Conservation (phyloP, 2,113 vertebrate species). For the Tinamus guttatus region DNA sequence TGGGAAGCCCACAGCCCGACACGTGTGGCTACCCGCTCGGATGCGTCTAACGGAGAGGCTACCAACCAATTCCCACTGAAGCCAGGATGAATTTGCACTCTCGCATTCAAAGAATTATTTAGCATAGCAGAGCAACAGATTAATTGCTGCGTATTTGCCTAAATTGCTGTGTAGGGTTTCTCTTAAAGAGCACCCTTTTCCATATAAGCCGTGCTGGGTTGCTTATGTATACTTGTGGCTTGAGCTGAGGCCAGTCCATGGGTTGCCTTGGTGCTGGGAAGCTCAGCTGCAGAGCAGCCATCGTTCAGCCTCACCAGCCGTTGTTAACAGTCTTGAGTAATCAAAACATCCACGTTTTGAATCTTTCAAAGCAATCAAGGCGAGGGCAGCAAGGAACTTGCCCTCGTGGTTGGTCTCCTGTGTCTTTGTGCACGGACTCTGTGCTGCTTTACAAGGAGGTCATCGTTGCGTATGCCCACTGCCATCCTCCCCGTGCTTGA, state of each 20-base stretch:
- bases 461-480: not conserved
- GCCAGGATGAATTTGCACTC: not conserved
- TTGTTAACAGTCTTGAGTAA: not conserved
- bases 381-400: not conserved
- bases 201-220: not conserved
- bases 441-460: not conserved
- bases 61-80: conserved; percentile 29
- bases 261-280: not conserved
- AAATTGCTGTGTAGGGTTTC: conserved; percentile 7
- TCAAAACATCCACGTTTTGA: not conserved
- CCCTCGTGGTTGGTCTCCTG: not conserved
- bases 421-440: not conserved
- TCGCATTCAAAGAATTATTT: conserved; percentile 38
- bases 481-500: not conserved
- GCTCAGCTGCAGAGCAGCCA: not conserved
- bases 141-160: conserved; percentile 14
- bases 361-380: not conserved
- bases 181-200: conserved; percentile 1
- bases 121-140: conserved; percentile 13
- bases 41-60: conserved; percentile 38
- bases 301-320: not conserved
- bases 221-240: not conserved
- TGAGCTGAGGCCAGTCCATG: not conserved
- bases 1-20: conserved; percentile 58
- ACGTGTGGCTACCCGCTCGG: conserved; percentile 15